Conservation (phyloP, 2,113 vertebrate genomes). For the Accipiter virgatus region DNA sequence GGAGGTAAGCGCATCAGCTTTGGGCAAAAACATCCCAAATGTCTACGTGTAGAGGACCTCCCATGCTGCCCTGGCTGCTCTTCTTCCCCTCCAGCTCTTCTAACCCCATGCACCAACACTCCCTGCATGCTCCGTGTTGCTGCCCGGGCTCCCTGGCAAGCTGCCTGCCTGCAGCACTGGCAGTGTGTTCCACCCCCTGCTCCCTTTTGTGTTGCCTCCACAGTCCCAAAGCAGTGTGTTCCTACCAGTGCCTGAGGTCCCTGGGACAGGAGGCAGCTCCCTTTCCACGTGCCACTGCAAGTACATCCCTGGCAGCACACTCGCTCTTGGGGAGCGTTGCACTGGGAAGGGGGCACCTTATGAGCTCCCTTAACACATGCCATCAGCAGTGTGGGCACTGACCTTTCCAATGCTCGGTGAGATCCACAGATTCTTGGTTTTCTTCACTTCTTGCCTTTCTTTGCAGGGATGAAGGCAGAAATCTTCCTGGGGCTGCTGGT, state of each 20-base stretch:
- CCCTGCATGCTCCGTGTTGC: background rate
- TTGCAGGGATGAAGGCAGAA: constrained; percentile 57
- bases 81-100: background rate
- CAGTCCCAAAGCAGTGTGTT: background rate
- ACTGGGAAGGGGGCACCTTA: background rate
- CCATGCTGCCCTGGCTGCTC: background rate
- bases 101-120: background rate
- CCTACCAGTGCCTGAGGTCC: background rate
- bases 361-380: fast-evolving
- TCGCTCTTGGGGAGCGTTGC: fast-evolving
- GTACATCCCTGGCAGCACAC: background rate
- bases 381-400: background rate
- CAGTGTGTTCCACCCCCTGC: background rate
- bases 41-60: background rate
- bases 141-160: background rate
- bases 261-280: background rate
- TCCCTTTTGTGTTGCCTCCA: background rate
- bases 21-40: background rate
- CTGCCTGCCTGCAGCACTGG: background rate
- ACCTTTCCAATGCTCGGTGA: background rate
- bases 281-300: background rate
- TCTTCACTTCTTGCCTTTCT: background rate
- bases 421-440: background rate
- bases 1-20: background rate
- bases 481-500: background rate